Conservation (phyloP, 1,140 invertebrate species). For the Penaeus chinensis region DNA sequence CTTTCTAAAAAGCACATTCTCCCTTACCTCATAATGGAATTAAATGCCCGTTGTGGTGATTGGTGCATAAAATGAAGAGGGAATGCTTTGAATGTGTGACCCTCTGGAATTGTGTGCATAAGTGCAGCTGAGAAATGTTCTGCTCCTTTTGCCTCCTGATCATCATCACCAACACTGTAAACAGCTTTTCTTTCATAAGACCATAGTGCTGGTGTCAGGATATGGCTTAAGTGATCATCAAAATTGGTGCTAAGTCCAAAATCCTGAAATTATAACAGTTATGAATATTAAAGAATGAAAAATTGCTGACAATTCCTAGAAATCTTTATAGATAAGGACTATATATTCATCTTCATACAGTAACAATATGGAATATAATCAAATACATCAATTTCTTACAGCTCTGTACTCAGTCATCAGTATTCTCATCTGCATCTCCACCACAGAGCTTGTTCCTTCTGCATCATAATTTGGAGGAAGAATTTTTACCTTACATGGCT, state of each 20-base stretch:
- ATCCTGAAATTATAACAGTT: constrained; percentile 6
- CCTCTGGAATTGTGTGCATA: constrained; percentile 42
- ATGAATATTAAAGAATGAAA: background rate
- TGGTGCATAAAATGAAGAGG: constrained; percentile 33
- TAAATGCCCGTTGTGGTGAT: constrained; percentile 35
- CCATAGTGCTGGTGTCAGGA: constrained; percentile 45
- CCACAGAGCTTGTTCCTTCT: constrained; percentile 7
- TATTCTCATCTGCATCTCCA: constrained; percentile 18
- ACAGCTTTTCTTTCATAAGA: constrained; percentile 34
- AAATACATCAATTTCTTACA: constrained; percentile 5
- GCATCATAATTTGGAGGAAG: constrained; percentile 11
- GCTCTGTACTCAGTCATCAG: constrained; percentile 34
- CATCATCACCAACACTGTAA: background rate
- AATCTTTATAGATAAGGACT: background rate
- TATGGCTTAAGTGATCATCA: constrained; percentile 35
- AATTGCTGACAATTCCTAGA: background rate
- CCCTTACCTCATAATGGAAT: constrained; percentile 28
- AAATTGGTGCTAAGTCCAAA: constrained; percentile 33
- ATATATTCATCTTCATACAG: background rate
- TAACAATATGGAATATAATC: background rate
- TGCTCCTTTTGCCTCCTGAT: background rate
- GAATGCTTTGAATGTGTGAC: constrained; percentile 47
- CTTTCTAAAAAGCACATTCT: too few species aligned
- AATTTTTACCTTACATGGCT: background rate
- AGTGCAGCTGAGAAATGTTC: constrained; percentile 47